A percentile compares a stretch with the other conserved stretches of the same genome.
phyloP scores from a whole-genome alignment of 2,113 vertebrate genomes.

The Blennius ocellaris region DNA sequence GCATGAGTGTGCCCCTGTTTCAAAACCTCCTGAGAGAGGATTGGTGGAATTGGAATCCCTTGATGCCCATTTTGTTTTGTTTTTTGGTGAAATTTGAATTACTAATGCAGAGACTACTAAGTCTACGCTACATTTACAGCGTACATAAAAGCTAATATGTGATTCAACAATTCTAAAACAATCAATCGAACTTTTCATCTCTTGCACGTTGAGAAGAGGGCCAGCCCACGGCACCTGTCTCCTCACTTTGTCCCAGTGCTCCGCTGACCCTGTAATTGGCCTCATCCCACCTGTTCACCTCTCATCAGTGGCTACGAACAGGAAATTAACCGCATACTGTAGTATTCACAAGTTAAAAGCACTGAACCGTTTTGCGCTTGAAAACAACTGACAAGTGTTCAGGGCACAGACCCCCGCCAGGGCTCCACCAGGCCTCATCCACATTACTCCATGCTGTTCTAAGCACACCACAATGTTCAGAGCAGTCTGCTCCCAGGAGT shows the following conservation, averaged over 20 bases:
- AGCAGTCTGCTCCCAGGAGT: constrained; percentile 69
- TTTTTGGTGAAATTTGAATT: constrained; percentile 45
- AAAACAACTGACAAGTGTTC: constrained; percentile 69
- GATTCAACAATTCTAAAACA: constrained; percentile 57
- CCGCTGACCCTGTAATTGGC: constrained; percentile 28
- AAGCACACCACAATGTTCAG: constrained; percentile 84
- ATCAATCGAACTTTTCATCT: constrained; percentile 55
- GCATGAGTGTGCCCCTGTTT: constrained; percentile 55
- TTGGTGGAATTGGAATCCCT: constrained; percentile 53
- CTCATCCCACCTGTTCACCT: constrained; percentile 69
- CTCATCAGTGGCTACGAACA: constrained; percentile 70
- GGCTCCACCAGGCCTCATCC: constrained; percentile 69
- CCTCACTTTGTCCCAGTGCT: constrained; percentile 36
- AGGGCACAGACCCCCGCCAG: constrained; percentile 47
- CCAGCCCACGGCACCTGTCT: constrained; percentile 52
- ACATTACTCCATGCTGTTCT: constrained; percentile 84
- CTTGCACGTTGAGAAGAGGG: constrained; percentile 40
- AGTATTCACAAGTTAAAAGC: constrained; percentile 78
- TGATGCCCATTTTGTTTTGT: constrained; percentile 42
- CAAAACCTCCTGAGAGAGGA: constrained; percentile 64
- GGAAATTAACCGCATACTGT: constrained; percentile 64
- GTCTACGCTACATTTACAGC: constrained; percentile 64
- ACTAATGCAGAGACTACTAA: constrained; percentile 54
- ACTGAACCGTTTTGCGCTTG: constrained; percentile 78
- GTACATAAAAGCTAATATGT: constrained; percentile 67